phyloP scores from a whole-genome alignment of 2,113 vertebrate species.

The Trematomus loennbergii region DNA sequence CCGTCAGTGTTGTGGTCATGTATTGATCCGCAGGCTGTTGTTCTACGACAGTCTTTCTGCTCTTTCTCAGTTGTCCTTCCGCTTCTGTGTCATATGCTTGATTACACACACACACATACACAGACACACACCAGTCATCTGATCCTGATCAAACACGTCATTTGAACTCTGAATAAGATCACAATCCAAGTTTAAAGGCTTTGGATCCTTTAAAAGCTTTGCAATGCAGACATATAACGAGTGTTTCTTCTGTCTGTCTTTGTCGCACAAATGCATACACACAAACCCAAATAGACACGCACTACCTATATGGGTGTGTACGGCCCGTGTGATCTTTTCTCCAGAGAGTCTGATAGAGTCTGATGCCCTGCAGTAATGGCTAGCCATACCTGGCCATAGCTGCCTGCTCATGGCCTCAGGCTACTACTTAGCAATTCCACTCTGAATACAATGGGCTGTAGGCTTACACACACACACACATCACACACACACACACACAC shows the following conservation, averaged over 20 bases:
- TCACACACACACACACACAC: conserved; percentile 43
- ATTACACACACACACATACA: conserved; percentile 2
- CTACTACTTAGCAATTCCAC: conserved; percentile 86
- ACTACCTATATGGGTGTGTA: conserved; percentile 67
- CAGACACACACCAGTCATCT: conserved; percentile 17
- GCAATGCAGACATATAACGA: conserved; percentile 10
- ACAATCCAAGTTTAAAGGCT: conserved; percentile 41
- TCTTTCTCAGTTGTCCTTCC: conserved; percentile 48
- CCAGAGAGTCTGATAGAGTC: conserved; percentile 81
- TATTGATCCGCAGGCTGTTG: conserved; percentile 71
- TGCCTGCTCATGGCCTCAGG: conserved; percentile 81
- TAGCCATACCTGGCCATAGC: conserved; percentile 81
- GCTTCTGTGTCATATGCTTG: conserved; percentile 21
- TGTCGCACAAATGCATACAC: conserved; percentile 61
- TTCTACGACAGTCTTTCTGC: conserved; percentile 52
- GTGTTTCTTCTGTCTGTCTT: conserved; percentile 49
- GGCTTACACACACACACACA: conserved; percentile 45
- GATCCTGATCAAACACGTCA: conserved; percentile 49
- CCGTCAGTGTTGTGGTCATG: conserved; percentile 61
- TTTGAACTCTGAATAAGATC: conserved; percentile 54
- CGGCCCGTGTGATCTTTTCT: conserved; percentile 74
- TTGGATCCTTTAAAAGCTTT: conserved; percentile 42
- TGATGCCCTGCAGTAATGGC: conserved; percentile 83
- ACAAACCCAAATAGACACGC: conserved; percentile 49
- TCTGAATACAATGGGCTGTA: conserved; percentile 81